Base-by-base conservation (phyloP, 2,888 invertebrate genomes). In the Tinea semifulvella region DNA sequence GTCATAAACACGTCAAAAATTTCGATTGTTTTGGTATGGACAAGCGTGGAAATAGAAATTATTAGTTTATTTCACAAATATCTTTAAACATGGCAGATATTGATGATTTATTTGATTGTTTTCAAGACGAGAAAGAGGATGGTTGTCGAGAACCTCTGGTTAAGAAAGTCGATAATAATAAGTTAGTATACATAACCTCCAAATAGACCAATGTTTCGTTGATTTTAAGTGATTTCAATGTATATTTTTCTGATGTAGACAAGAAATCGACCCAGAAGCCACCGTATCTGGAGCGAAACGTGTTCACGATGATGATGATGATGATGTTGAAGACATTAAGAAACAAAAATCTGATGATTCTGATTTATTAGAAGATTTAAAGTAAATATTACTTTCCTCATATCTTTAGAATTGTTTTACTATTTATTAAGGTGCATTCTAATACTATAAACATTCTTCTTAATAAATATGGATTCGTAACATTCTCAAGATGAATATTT, bases 81-180 rank as follows among this genome's bases (percentile, higher is more conserved):
- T 8, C 3, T 5, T n/a, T 42, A 25, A 14, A 25, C n/a, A 77
- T 79, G 77, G 64, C 65, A 47, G 68, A 73, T 51, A 49, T 76
- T 16, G 60, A 65, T 49, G 64, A 52, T 57, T 57, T 80, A 54
- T 80, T 80, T 55, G 73, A 74, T 58, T 79, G 79, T 57, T 79
- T 80, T 52, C n/a, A n/a, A n/a, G 75, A 75, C 25, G 70, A 76
- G 36, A 47, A 14, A 2, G 20, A 17, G 39, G n/a, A 39, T 19
- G 10, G 5, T 31, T n/a, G 6, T 26, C 26, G 26, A 11, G 6
- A 6, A 6, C 7, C 26, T n/a, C 26, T 26, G 10, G 7, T 6
- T 26, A 22, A 22, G 22, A 22, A 22, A 8, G 22, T 7, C 8
- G 22, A 22, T 7, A 8, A 8, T 22, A 8, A 22, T 5, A 66